Evolutionary conservation across 2,888 invertebrate species (phyloP).

Genomic region (Pristionchus exspectatus): DNA sequence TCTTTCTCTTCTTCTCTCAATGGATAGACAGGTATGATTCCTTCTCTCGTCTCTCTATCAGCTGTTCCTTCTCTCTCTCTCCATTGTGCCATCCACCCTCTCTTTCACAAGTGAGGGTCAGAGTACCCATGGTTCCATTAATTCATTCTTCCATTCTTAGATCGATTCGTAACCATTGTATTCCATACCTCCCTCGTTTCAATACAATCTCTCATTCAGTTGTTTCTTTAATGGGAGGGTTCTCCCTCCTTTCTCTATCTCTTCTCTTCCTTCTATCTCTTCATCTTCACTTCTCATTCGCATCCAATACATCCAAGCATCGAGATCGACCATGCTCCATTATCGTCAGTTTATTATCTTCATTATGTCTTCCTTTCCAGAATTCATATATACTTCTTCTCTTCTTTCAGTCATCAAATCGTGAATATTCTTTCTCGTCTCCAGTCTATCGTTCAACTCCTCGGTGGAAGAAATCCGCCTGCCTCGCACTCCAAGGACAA

Average conservation of each 20-base stretch:
- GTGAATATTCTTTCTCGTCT: constrained; percentile 39
- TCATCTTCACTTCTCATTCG: constrained; percentile 10
- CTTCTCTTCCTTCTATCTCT: constrained; percentile 8
- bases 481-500: constrained; percentile 48
- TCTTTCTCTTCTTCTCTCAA: neutral
- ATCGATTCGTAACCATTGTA: neutral
- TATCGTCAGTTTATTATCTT: neutral
- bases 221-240: constrained; percentile 29
- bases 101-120: neutral
- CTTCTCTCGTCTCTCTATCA: constrained; percentile 12
- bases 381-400: neutral
- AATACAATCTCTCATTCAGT: neutral
- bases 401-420: constrained; percentile 8
- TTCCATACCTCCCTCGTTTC: neutral
- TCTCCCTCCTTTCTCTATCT: constrained; percentile 40
- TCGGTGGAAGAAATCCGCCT: constrained; percentile 45
- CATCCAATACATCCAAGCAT: neutral
- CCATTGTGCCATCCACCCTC: neutral
- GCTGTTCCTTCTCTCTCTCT: constrained; percentile 24
- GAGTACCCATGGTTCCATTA: neutral
- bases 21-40: neutral
- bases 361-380: neutral
- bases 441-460: constrained; percentile 24
- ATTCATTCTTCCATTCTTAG: neutral
- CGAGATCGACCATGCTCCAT: neutral